Base-by-base conservation (phyloP, 2,888 invertebrate species). In the Lymantria dispar region DNA sequence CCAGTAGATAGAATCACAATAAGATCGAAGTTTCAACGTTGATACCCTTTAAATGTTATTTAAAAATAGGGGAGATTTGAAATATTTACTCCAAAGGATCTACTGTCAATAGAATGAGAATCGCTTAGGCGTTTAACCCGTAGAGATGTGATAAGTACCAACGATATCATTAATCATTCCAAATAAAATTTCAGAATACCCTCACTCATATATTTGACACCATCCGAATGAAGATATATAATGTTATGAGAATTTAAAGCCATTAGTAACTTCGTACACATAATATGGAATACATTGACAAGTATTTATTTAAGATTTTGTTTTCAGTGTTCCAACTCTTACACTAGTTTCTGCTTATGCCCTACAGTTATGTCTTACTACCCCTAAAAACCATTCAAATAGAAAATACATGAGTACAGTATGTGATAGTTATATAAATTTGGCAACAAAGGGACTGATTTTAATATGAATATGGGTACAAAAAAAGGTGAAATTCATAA, bases 121-220 rank as follows among this genome's bases (percentile, higher is more conserved):
- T 84, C 82, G 75, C 74, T 80, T 76, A 76, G 69, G 74, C 75
- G 78, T 74, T 78, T 77, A 83, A 80, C 69, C 54, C 69, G 48
- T 50, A 55, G 67, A 68, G 49, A 68, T 57, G 63, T 59, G 68
- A 63, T 68, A 68, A 65, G 57, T 65, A 54, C 47, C 48, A 57
- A 74, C 70, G 64, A 65, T 66, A 72, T 84, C 90, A 89, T 88
- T 86, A 86, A 90, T 90, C 89, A 91, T 89, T 70, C 71, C 51
- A 71, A 56, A 78, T 80, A 78, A 76, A 72, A 68, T 59, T 63
- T 72, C 74, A 69, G 67, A 76, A 68, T 67, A 72, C 64, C 61
- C 53, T 59, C 57, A n/a, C 9, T 22, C 54, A 62, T 62, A 68
- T 48, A 54, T 48, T 54, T 68, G 70, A 65, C 64, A 64, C 59